Conservation (phyloP, 2,113 vertebrate genomes). For the Propithecus coquereli region DNA sequence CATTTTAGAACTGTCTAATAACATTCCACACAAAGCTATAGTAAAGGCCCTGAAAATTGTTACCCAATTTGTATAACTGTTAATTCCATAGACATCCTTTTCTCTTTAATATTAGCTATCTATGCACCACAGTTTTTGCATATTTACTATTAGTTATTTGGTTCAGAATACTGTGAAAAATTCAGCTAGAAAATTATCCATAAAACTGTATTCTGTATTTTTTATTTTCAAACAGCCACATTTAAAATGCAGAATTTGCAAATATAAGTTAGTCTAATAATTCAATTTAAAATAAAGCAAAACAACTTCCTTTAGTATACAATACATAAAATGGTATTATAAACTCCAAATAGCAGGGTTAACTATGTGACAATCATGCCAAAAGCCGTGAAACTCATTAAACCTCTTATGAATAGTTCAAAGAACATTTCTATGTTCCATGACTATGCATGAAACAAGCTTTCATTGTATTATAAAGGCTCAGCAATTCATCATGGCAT, state of each 20-base stretch:
- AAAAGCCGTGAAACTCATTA: constrained; percentile 78
- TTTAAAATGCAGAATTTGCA: constrained; percentile 86
- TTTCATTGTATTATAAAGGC: constrained; percentile 75
- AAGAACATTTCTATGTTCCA: constrained; percentile 74
- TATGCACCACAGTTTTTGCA: constrained; percentile 60
- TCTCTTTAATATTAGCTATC: constrained; percentile 34
- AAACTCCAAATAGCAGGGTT: constrained; percentile 80
- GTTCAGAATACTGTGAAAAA: constrained; percentile 78
- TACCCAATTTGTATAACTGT: neutral
- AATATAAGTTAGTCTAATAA: constrained; percentile 85
- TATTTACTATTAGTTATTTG: constrained; percentile 55
- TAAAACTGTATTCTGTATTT: constrained; percentile 83
- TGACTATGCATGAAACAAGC: constrained; percentile 71
- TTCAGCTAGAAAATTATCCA: constrained; percentile 81
- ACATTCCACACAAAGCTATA: constrained; percentile 24
- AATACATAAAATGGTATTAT: constrained; percentile 82
- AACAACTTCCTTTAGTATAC: constrained; percentile 82
- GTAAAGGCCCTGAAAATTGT: neutral
- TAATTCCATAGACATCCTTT: constrained; percentile 31
- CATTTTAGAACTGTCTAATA: constrained; percentile 17
- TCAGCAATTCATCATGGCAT: constrained; percentile 80
- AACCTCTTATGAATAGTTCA: constrained; percentile 78
- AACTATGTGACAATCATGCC: constrained; percentile 76
- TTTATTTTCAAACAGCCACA: constrained; percentile 83
- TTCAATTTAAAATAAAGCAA: constrained; percentile 85